Conservation (phyloP, 2,113 vertebrate genomes). For the Indicator indicator region DNA sequence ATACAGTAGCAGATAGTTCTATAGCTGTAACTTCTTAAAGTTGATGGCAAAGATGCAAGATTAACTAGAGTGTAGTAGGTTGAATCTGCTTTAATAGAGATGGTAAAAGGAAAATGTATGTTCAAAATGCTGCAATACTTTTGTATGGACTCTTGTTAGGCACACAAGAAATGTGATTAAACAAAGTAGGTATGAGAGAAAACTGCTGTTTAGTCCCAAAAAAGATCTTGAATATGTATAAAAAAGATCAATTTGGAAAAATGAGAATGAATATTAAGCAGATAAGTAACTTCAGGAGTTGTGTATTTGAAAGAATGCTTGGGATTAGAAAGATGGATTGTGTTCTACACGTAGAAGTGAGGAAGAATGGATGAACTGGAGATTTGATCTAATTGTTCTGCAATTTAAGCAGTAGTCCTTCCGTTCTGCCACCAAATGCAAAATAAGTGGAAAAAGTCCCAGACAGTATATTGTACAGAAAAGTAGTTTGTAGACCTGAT, state of each 20-base stretch:
- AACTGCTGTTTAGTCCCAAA: background rate
- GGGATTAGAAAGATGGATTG: background rate
- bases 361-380: background rate
- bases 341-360: background rate
- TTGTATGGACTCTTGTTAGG: background rate
- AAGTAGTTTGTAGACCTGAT: background rate
- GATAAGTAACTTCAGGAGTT: background rate
- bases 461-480: rapidly evolving
- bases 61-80: background rate
- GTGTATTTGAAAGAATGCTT: background rate
- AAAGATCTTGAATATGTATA: background rate
- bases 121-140: background rate
- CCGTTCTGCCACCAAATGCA: background rate
- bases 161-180: background rate
- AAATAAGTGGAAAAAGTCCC: background rate
- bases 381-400: background rate
- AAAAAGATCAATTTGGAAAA: background rate
- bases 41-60: background rate
- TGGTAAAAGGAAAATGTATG: background rate
- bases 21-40: background rate
- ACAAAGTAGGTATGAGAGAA: background rate
- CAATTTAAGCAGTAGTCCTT: background rate
- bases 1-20: background rate
- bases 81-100: background rate
- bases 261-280: rapidly evolving